These are phyloP conservation scores for Mimas tiliae DNA, from an alignment of 2,888 invertebrate species.

Conservation along the genomic window DNA sequence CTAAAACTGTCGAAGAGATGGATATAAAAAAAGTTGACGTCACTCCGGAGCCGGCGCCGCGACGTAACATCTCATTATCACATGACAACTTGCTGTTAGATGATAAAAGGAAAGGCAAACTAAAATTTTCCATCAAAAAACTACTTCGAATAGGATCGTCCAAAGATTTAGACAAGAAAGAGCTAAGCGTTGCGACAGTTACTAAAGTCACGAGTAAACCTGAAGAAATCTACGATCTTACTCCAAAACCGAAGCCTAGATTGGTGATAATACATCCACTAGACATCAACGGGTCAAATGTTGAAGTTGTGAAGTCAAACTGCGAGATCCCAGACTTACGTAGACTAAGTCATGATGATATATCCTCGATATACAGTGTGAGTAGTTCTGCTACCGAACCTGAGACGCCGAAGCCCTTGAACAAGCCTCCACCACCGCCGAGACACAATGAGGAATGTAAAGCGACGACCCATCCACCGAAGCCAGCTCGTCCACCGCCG, in stretches of 20 bases:
- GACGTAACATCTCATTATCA: constrained; percentile 89
- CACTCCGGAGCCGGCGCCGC: constrained; percentile 87
- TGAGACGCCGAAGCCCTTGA: constrained; percentile 71
- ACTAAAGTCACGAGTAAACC: constrained; percentile 79
- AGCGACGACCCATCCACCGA: constrained; percentile 80
- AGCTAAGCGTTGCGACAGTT: constrained; percentile 66
- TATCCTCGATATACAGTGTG: constrained; percentile 80
- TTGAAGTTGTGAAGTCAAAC: constrained; percentile 89
- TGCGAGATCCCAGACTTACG: constrained; percentile 72
- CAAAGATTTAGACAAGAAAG: constrained; percentile 87
- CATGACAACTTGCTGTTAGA: constrained; percentile 88
- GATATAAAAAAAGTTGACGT: constrained; percentile 62
- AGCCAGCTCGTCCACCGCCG: constrained; percentile 89
- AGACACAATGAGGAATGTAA: constrained; percentile 83
- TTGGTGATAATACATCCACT: constrained; percentile 95
- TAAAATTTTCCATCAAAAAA: constrained; percentile 92
- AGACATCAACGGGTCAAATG: constrained; percentile 92
- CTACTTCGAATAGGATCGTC: constrained; percentile 91
- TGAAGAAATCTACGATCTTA: constrained; percentile 83
- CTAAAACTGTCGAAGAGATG: constrained; percentile 62
- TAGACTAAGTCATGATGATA: constrained; percentile 79
- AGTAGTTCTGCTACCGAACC: constrained; percentile 70
- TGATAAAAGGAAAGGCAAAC: constrained; percentile 88
- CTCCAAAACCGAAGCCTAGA: constrained; percentile 88
- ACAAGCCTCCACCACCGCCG: constrained; percentile 92